Conservation (phyloP, 2,113 vertebrate species). For the Clarias magur region DNA sequence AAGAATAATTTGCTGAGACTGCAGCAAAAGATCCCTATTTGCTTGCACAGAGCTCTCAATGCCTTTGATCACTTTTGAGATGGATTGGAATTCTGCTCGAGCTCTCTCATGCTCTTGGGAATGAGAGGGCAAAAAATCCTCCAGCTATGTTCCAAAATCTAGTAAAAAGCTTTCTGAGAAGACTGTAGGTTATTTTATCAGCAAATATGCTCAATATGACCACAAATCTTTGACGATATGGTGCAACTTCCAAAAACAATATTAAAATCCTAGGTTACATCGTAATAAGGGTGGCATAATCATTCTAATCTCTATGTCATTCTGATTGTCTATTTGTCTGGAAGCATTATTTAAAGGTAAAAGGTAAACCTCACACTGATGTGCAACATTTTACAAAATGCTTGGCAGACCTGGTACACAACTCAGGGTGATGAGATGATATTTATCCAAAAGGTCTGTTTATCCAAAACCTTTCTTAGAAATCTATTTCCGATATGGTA, state of each 20-base stretch:
- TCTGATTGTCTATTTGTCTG: background rate
- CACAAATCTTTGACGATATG: background rate
- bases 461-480: background rate
- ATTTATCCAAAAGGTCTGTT: background rate
- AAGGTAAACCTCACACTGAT: background rate
- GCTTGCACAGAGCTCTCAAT: background rate
- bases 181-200: too few species aligned
- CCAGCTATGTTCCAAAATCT: background rate
- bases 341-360: background rate
- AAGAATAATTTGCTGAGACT: background rate
- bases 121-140: background rate
- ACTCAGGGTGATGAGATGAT: background rate
- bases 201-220: too few species aligned
- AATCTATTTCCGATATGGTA: background rate
- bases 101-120: background rate
- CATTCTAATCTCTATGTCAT: background rate
- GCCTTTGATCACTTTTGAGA: background rate
- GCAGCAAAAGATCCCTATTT: background rate
- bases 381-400: background rate
- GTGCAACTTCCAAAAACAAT: background rate
- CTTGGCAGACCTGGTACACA: background rate
- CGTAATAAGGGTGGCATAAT: background rate
- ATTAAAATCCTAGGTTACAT: background rate
- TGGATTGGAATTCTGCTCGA: background rate
- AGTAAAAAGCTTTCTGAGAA: background rate